Conservation (phyloP, 2,797 vertebrate species). For the Prunella strophiata region DNA sequence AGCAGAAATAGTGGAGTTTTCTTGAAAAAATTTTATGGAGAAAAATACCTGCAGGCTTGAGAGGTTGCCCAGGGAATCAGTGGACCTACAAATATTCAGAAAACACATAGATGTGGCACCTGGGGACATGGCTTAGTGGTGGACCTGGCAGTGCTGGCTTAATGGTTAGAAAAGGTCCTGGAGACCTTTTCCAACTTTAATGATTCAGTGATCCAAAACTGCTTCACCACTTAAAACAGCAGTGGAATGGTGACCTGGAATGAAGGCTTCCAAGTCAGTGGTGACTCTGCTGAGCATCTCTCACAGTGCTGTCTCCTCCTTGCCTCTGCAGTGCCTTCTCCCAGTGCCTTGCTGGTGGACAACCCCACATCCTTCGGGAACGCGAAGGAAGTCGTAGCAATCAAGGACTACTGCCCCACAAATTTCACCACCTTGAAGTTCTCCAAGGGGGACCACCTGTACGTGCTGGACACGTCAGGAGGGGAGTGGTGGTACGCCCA, state of each 20-base stretch:
- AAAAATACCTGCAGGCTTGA: neutral
- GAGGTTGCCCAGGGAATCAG: neutral
- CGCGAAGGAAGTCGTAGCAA: conserved; percentile 92
- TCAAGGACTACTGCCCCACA: conserved; percentile 93
- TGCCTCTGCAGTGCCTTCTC: conserved; percentile 90
- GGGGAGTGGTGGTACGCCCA: conserved; percentile 99
- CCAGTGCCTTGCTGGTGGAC: conserved; percentile 91
- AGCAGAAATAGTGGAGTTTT: neutral
- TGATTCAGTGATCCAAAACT: neutral
- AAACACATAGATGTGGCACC: rapidly evolving
- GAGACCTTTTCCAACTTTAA: neutral
- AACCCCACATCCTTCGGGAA: conserved; percentile 85
- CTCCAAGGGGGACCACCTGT: conserved; percentile 93
- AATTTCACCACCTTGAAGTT: conserved; percentile 96
- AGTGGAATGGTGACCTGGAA: neutral
- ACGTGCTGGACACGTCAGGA: conserved; percentile 92
- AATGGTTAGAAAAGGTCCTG: neutral
- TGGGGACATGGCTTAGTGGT: neutral
- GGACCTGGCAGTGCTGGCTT: neutral
- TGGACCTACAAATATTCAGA: neutral
- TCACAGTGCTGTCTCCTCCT: conserved; percentile 2
- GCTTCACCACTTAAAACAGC: neutral
- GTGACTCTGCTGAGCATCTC: neutral
- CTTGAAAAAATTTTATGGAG: neutral
- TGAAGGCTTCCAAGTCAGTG: neutral